phyloP scores from a whole-genome alignment of 2,113 vertebrate genomes.

The Semicossyphus pulcher region DNA sequence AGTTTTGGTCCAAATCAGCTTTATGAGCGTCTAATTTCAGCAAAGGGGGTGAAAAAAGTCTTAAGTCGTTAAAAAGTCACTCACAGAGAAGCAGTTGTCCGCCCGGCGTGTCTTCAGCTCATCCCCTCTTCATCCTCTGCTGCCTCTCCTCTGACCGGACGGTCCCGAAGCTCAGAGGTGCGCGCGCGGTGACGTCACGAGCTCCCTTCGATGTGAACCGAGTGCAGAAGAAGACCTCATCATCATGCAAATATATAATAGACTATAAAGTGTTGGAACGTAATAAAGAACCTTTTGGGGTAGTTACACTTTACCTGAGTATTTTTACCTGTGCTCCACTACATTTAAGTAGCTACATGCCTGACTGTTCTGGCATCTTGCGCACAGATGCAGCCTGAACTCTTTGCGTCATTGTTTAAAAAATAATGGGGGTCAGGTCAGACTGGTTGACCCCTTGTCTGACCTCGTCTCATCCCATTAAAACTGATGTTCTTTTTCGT shows the following conservation, averaged over 20 bases:
- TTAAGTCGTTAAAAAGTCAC: conserved; percentile 15
- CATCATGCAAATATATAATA: no score
- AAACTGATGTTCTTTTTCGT: neutral
- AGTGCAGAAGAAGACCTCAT: conserved; percentile 21
- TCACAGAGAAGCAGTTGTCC: conserved; percentile 53
- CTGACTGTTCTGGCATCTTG: no score
- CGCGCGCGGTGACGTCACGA: conserved; percentile 70
- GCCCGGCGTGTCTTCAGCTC: conserved; percentile 38
- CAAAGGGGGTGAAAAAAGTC: no score
- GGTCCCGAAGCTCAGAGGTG: neutral
- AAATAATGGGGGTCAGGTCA: conserved; percentile 24
- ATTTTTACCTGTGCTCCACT: no score
- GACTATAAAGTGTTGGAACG: no score
- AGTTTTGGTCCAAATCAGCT: neutral
- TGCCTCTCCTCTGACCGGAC: neutral
- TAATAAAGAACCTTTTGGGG: no score
- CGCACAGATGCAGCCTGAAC: conserved; percentile 5
- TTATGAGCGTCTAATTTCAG: neutral
- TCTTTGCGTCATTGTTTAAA: conserved; percentile 2
- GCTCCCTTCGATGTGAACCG: conserved; percentile 51
- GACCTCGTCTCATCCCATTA: conserved; percentile 14
- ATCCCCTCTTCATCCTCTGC: conserved; percentile 54
- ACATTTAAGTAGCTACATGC: no score
- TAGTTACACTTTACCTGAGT: no score
- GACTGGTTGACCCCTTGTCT: neutral